Base-by-base conservation (phyloP, 2,113 vertebrate genomes). In the Passer montanus region DNA sequence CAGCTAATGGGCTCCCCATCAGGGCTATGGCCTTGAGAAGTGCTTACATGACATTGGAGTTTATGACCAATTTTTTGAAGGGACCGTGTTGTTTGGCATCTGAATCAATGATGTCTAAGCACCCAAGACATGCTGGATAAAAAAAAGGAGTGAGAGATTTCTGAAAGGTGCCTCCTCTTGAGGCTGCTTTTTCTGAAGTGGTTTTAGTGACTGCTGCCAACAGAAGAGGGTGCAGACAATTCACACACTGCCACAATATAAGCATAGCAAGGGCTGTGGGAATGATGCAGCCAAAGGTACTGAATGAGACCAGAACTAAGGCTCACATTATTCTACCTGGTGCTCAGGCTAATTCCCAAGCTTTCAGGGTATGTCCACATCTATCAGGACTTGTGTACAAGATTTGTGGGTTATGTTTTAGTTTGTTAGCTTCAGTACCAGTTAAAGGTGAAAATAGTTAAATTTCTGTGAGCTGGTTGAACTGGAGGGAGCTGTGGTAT, bases 181-280 rank as follows among this genome's bases (percentile, higher is more conserved):
- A 87, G 60, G 59, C 67, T 95, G 78, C 47, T 74, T 95, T 90
- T 92, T 90, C 64, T 85, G 68, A 96, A 93, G 44, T 47, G 60
- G 84, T 89, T 75, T 41, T 59, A 88, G 68, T 84, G 68, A 75
- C 23, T 92, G 85, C 53, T 96, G 86, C 92, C 90, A 92, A 56
- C 53, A 94, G 92, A 92, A 87, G 83, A 84, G 83, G 83, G 58
- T 93, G 80, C 73, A 90, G 90, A 87, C 77, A 75, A 90, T 69
- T 95, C 88, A 94, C 50, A 64, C 1, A 0, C 56, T 96, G 49
- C 79, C 49, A 92, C 88, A 87, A 50, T 88, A 72, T 87, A 80
- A 73, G 77, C 66, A 30, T 14, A 81, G 64, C 49, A 68, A 62
- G 73, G 78, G 37, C 74, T 87, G 41, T 7, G n/a, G 86, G 78